A percentile compares a stretch with the other conserved stretches of the same genome.
These are phyloP conservation scores for Grapholita molesta DNA, from an alignment of 1,140 invertebrate species.

Conservation along the genomic window DNA sequence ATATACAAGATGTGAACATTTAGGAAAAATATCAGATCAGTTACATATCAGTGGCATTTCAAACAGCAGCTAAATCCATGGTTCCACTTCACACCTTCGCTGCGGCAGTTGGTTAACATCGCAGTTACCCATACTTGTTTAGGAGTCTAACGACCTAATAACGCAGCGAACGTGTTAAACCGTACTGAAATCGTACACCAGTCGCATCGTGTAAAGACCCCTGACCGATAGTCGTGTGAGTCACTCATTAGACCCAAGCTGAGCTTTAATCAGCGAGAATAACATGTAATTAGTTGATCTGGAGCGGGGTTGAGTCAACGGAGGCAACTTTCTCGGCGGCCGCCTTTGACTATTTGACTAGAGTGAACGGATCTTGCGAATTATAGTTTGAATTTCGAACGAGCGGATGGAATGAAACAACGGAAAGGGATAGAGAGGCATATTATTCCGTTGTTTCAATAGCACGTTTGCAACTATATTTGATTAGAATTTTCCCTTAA, in stretches of 20 bases:
- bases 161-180: not conserved
- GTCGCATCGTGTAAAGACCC: conserved; percentile 34
- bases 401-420: too few species aligned
- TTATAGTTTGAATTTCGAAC: not conserved
- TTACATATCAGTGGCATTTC: too few species aligned
- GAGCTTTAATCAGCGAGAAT: conserved; percentile 74
- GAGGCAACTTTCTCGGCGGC: conserved; percentile 44
- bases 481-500: too few species aligned
- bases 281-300: conserved; percentile 72
- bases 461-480: too few species aligned
- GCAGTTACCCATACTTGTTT: too few species aligned
- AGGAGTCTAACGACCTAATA: too few species aligned
- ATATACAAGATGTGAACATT: too few species aligned
- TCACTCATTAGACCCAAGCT: conserved; percentile 75
- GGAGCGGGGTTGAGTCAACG: conserved; percentile 40
- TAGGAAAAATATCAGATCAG: too few species aligned
- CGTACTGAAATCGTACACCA: not conserved
- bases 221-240: conserved; percentile 41
- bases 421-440: conserved; percentile 19
- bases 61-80: too few species aligned
- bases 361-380: conserved; percentile 13
- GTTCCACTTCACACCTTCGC: too few species aligned
- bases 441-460: too few species aligned
- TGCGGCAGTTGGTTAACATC: too few species aligned
- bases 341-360: conserved; percentile 48